Conservation (phyloP, 2,888 invertebrate genomes). For the Boloria euphrosyne region DNA sequence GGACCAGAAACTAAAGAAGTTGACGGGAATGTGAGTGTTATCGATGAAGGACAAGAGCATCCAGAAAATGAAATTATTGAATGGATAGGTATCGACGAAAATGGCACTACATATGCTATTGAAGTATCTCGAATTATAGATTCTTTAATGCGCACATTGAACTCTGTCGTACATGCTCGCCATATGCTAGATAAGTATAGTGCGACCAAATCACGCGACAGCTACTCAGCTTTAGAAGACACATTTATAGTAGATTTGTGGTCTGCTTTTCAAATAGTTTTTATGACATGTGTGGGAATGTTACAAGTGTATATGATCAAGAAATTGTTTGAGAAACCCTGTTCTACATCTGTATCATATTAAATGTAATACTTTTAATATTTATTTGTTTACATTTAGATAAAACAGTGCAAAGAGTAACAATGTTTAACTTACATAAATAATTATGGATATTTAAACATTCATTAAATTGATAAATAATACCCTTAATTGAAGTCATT, state of each 20-base stretch:
- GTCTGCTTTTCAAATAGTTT: constrained; percentile 87
- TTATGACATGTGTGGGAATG: constrained; percentile 88
- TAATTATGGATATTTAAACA: too few species aligned
- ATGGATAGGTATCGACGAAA: constrained; percentile 58
- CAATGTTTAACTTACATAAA: too few species aligned
- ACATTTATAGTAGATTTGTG: constrained; percentile 91
- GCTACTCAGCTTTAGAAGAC: constrained; percentile 90
- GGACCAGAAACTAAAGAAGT: constrained; percentile 51
- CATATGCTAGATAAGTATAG: constrained; percentile 86
- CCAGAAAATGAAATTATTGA: constrained; percentile 63
- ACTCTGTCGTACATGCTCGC: constrained; percentile 83
- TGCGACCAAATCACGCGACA: constrained; percentile 90
- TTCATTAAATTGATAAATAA: too few species aligned
- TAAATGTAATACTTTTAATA: background rate
- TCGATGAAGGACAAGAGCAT: constrained; percentile 53
- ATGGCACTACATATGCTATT: constrained; percentile 59
- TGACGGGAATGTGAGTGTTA: constrained; percentile 49
- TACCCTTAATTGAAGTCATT: too few species aligned
- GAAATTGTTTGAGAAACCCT: constrained; percentile 63
- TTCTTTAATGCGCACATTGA: constrained; percentile 84
- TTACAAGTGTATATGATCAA: constrained; percentile 91
- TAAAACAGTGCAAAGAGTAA: too few species aligned
- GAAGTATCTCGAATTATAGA: constrained; percentile 83
- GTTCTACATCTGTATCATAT: background rate
- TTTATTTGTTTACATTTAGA: too few species aligned